Evolutionary conservation across 2,888 invertebrate genomes (phyloP).

Genomic region (Buathra laborator): DNA sequence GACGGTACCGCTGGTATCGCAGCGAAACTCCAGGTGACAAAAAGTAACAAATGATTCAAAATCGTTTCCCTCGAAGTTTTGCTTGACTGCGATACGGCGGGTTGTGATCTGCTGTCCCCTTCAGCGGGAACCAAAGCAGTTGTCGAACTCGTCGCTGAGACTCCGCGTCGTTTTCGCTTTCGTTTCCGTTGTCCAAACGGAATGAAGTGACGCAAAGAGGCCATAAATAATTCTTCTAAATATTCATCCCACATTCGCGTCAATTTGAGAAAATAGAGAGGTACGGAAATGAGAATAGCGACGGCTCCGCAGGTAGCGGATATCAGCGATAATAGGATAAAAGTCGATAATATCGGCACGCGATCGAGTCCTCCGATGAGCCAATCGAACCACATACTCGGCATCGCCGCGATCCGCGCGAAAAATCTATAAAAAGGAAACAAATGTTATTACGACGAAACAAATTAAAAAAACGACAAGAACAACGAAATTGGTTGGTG

Average conservation of each 20-base stretch:
- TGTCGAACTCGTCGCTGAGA: constrained; percentile 22
- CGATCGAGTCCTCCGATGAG: constrained; percentile 89
- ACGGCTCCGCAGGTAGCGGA: constrained; percentile 91
- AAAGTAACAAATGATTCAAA: constrained; percentile 91
- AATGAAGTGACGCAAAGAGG: constrained; percentile 84
- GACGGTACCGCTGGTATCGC: constrained; percentile 90
- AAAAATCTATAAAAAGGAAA: constrained; percentile 84
- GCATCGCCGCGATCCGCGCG: constrained; percentile 84
- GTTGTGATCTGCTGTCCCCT: background rate
- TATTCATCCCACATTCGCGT: constrained; percentile 92
- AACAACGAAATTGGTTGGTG: background rate
- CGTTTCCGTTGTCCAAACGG: constrained; percentile 84
- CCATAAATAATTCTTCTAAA: constrained; percentile 88
- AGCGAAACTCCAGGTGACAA: constrained; percentile 89
- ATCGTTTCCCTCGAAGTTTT: constrained; percentile 82
- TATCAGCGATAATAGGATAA: constrained; percentile 88
- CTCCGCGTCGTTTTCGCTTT: constrained; percentile 61
- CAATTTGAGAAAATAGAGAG: constrained; percentile 86
- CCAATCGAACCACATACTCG: constrained; percentile 87
- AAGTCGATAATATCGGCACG: constrained; percentile 90
- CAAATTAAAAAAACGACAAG: background rate
- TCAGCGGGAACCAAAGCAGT: background rate
- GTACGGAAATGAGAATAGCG: constrained; percentile 86
- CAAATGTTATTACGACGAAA: background rate
- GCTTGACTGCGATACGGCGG: background rate